Evolutionary conservation across 2,797 vertebrate genomes (phyloP).

Genomic region (Setipinna tenuifilis): DNA sequence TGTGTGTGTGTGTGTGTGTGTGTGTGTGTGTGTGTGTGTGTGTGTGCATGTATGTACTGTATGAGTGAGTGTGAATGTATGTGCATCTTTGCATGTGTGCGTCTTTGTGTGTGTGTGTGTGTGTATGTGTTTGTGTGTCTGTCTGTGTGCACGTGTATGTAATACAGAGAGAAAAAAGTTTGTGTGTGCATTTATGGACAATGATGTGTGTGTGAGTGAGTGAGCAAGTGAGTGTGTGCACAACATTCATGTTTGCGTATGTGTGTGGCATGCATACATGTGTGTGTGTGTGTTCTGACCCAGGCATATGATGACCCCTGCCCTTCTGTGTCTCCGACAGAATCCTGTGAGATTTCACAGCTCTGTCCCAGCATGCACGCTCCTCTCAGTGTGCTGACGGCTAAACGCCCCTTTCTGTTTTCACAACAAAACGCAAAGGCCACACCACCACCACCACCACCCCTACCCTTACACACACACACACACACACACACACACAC

Average conservation of each 20-base stretch:
- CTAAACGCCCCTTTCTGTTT: conserved; percentile 14
- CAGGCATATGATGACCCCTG: not conserved
- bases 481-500: conserved; percentile 2
- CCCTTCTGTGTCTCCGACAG: not conserved
- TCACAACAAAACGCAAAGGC: conserved; percentile 18
- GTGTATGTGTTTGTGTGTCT: no score
- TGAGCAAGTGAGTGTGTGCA: not conserved
- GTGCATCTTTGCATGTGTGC: no score
- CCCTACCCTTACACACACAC: not conserved
- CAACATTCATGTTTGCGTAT: not conserved
- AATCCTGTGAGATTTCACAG: conserved; percentile 20
- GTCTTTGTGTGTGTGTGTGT: no score
- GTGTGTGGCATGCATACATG: not conserved
- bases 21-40: not conserved
- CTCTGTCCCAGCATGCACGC: conserved; percentile 1
- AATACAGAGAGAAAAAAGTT: not conserved
- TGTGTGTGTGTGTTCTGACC: not conserved
- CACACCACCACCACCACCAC: not conserved
- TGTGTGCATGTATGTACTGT: not conserved
- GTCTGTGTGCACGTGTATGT: no score
- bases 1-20: no score
- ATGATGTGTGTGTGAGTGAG: not conserved
- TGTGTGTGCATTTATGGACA: not conserved
- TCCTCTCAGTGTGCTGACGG: not conserved
- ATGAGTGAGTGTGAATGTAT: not conserved